Evolutionary conservation across 2,113 vertebrate genomes (phyloP).

Genomic region (Bungarus multicinctus): DNA sequence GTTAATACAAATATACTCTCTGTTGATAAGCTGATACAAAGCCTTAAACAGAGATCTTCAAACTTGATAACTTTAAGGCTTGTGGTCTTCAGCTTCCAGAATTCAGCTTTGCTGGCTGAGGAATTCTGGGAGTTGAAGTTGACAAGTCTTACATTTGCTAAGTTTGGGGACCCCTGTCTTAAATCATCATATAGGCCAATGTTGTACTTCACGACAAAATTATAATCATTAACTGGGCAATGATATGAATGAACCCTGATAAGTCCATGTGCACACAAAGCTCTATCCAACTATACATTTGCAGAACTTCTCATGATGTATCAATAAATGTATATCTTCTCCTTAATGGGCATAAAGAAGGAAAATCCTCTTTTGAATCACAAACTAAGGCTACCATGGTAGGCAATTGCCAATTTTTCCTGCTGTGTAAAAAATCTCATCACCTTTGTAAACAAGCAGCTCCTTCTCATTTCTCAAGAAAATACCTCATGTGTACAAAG

Average conservation of each 20-base stretch:
- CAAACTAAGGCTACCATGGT: conserved; percentile 48
- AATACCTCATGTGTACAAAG: conserved; percentile 37
- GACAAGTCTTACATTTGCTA: too few species aligned
- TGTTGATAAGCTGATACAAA: not conserved
- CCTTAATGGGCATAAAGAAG: not conserved
- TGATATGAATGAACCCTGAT: not conserved
- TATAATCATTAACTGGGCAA: not conserved
- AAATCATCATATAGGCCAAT: not conserved
- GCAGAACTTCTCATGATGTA: not conserved
- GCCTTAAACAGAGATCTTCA: not conserved
- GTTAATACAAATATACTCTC: not conserved
- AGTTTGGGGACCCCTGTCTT: too few species aligned
- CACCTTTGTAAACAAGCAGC: conserved; percentile 21
- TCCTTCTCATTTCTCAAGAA: conserved; percentile 39
- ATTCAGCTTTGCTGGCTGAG: too few species aligned
- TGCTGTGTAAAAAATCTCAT: conserved; percentile 19
- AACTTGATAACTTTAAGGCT: too few species aligned
- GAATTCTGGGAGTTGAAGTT: too few species aligned
- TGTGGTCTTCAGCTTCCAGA: too few species aligned
- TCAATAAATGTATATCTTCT: not conserved
- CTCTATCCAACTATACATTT: not conserved
- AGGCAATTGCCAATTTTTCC: not conserved
- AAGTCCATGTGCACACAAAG: not conserved
- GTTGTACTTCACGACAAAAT: not conserved
- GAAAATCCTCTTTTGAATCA: conserved; percentile 37